phyloP scores from a whole-genome alignment of 2,888 invertebrate genomes.

The Empis stercorea region DNA sequence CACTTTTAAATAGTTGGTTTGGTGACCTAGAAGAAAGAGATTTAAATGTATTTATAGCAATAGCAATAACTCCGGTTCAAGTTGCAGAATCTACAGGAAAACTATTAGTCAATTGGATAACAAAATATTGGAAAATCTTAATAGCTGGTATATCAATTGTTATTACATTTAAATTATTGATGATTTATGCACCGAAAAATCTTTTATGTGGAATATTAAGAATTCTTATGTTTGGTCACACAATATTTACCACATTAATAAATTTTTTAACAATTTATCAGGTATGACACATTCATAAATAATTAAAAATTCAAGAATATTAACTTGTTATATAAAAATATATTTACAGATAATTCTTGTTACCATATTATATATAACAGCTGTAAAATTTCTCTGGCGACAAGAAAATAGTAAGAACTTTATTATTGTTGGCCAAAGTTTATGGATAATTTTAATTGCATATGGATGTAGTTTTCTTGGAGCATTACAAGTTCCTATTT shows the following conservation, averaged over 20 bases:
- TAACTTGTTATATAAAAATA: not conserved
- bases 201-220: conserved; percentile 43
- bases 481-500: conserved; percentile 60
- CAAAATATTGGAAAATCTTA: conserved; percentile 51
- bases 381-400: conserved; percentile 63
- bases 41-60: conserved; percentile 48
- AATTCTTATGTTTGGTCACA: conserved; percentile 27
- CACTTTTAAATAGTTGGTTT: conserved; percentile 67
- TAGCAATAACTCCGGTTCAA: conserved; percentile 56
- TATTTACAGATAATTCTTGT: conserved; percentile 51
- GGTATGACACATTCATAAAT: conserved; percentile 17
- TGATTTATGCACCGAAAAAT: conserved; percentile 48
- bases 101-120: conserved; percentile 55
- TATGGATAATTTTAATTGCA: conserved; percentile 67
- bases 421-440: conserved; percentile 51
- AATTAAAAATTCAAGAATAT: not conserved
- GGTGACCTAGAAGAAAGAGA: conserved; percentile 50
- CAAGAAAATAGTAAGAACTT: conserved; percentile 53
- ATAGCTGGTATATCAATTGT: conserved; percentile 33
- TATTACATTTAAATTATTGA: conserved; percentile 24
- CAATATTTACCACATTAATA: conserved; percentile 27
- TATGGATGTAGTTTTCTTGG: conserved; percentile 65
- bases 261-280: conserved; percentile 29
- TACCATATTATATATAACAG: conserved; percentile 53
- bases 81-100: conserved; percentile 64